Conservation (phyloP, 2,888 invertebrate species). For the Cheilosia pagana region DNA sequence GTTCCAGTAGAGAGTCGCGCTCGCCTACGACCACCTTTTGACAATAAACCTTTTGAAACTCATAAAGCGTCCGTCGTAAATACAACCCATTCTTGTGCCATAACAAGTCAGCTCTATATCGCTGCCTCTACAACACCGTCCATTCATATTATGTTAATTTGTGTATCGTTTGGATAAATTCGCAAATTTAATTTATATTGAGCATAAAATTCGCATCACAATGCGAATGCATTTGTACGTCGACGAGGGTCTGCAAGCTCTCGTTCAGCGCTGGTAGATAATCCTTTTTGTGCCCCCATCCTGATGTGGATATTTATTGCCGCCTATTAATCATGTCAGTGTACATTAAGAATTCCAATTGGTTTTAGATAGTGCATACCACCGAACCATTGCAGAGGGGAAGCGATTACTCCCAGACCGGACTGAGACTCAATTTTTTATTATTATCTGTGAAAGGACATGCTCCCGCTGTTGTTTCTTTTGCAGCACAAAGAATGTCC, state of each 20-base stretch:
- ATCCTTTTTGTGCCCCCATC: conserved; percentile 6
- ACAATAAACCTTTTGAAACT: neutral
- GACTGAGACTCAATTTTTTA: conserved; percentile 36
- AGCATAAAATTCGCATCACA: conserved; percentile 18
- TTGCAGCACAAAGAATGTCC: conserved; percentile 7
- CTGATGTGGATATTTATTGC: conserved; percentile 45
- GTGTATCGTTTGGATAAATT: neutral
- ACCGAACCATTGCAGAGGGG: conserved; percentile 2
- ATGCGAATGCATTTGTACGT: conserved; percentile 7
- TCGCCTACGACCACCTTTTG: neutral
- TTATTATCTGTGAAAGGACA: conserved; percentile 31
- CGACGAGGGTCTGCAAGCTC: neutral
- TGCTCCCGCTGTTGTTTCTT: conserved; percentile 4
- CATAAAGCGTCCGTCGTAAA: conserved; percentile 10
- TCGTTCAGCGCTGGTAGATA: neutral
- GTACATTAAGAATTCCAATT: conserved; percentile 28
- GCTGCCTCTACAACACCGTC: neutral
- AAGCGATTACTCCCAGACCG: conserved; percentile 11
- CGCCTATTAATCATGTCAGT: conserved; percentile 49
- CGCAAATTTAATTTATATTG: conserved; percentile 1
- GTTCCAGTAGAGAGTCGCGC: neutral
- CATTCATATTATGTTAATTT: conserved; percentile 35
- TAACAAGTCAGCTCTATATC: neutral
- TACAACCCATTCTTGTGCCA: neutral
- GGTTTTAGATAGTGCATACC: conserved; percentile 43